Conservation (phyloP, 2,888 invertebrate genomes). For the Eretmocerus hayati region DNA sequence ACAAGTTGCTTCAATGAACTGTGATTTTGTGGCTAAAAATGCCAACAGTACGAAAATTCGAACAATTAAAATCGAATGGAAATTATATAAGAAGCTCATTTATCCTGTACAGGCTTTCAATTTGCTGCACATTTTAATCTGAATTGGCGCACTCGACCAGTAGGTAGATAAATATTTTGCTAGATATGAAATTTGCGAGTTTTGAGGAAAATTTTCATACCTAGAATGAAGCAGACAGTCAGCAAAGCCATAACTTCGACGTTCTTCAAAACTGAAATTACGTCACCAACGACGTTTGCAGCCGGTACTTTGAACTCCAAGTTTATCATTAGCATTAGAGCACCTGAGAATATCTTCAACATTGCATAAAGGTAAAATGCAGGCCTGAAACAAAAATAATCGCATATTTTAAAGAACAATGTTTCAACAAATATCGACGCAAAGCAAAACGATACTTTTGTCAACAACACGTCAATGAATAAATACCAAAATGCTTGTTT, state of each 20-base stretch:
- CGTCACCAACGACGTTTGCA: conserved; percentile 62
- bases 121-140: too few species aligned
- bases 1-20: too few species aligned
- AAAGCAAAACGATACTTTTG: not conserved
- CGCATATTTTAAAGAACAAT: not conserved
- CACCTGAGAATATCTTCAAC: conserved; percentile 60
- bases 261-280: conserved; percentile 60
- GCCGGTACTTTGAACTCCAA: conserved; percentile 71
- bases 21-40: too few species aligned
- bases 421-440: not conserved
- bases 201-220: too few species aligned
- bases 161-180: too few species aligned
- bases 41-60: too few species aligned
- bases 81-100: too few species aligned
- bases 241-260: conserved; percentile 67
- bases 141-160: too few species aligned
- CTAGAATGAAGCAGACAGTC: conserved; percentile 64
- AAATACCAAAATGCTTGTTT: too few species aligned
- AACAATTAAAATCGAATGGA: too few species aligned
- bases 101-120: too few species aligned
- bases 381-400: conserved; percentile 51
- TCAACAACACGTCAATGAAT: not conserved
- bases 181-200: too few species aligned
- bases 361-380: conserved; percentile 70
- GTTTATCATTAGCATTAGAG: conserved; percentile 64